Conservation (phyloP, 2,888 invertebrate species). For the Megamerina dolium region DNA sequence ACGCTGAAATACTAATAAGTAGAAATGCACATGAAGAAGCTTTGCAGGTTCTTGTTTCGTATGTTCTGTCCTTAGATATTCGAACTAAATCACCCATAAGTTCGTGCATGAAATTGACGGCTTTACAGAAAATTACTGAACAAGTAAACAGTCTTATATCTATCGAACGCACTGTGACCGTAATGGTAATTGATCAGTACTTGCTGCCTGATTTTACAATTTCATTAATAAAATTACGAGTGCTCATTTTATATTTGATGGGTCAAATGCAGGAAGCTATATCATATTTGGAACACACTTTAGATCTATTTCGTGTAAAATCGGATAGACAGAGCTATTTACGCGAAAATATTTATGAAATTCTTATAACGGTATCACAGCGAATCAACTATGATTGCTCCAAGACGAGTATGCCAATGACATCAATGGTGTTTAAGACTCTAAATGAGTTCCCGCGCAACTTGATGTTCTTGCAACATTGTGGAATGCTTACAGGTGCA, state of each 20-base stretch:
- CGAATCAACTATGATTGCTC: constrained; percentile 31
- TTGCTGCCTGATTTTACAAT: constrained; percentile 36
- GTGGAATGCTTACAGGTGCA: constrained; percentile 44
- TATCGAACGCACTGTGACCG: constrained; percentile 27
- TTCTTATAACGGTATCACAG: constrained; percentile 37
- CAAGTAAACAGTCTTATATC: constrained; percentile 23
- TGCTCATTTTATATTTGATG: constrained; percentile 28
- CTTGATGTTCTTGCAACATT: constrained; percentile 53
- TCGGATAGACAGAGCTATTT: constrained; percentile 30
- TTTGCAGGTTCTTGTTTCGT: constrained; percentile 28
- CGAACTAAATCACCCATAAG: constrained; percentile 12
- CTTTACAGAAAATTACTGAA: constrained; percentile 24
- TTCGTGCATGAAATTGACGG: constrained; percentile 25
- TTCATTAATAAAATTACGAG: constrained; percentile 31
- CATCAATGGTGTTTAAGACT: constrained; percentile 45
- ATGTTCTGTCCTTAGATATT: constrained; percentile 18
- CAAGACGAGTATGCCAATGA: constrained; percentile 46
- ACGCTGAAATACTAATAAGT: constrained; percentile 34
- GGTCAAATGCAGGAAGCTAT: constrained; percentile 28
- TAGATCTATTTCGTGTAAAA: constrained; percentile 25
- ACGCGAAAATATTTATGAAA: constrained; percentile 50
- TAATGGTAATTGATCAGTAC: constrained; percentile 39
- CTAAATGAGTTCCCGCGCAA: constrained; percentile 56
- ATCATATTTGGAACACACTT: constrained; percentile 26
- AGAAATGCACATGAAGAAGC: constrained; percentile 25